Evolutionary conservation across 2,888 invertebrate species (phyloP), one percentile per base, ranked within the genome.

Genomic region (Latrodectus elegans): DNA sequence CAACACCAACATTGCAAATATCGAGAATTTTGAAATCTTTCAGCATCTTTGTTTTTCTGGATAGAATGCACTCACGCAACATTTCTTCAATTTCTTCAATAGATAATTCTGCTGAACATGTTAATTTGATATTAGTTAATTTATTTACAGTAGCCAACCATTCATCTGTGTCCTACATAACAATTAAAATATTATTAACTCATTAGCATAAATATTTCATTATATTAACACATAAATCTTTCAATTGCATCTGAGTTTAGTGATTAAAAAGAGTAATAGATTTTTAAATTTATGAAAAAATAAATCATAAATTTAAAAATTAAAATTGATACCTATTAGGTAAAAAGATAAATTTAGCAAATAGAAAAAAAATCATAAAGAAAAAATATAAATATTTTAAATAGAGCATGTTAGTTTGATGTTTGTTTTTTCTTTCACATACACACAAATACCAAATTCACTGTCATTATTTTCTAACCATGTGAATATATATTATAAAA

Each of bases 1-100:
- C 72, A 14, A 84, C 78, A 17, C 88, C 88, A 22, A 84, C 88
- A 65, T 80, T 84, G 52, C 88, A 88, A 8, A 76, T 67, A 77
- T 88, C 88, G n/a, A 88, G 60, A 17, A 67, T 12, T 55, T 84
- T 73, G 15, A 88, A 84, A 79, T 88, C 88, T 55, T 76, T 84
- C 14, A 88, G 22, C 67, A 88, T 80, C 11, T 75, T 80, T 14
- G 68, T 80, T 51, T 80, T 84, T 60, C 82, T 79, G 15, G 84
- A 52, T 6, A 51, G 51, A 0, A 88, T 67, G 55, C 82, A 79
- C 15, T 88, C 88, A 6, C 70, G 22, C n/a, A 88, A 17, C 53
- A 84, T 68, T 76, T 84, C 76, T 38, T 80, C 84, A 4, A 55
- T 80, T 72, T 88, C 88, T 52, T 79, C 75, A 8, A 76, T 17